A percentile compares a stretch with the other conserved stretches of the same genome.
Conservation (phyloP, 2,113 vertebrate genomes). For the Notiomystis cincta region DNA sequence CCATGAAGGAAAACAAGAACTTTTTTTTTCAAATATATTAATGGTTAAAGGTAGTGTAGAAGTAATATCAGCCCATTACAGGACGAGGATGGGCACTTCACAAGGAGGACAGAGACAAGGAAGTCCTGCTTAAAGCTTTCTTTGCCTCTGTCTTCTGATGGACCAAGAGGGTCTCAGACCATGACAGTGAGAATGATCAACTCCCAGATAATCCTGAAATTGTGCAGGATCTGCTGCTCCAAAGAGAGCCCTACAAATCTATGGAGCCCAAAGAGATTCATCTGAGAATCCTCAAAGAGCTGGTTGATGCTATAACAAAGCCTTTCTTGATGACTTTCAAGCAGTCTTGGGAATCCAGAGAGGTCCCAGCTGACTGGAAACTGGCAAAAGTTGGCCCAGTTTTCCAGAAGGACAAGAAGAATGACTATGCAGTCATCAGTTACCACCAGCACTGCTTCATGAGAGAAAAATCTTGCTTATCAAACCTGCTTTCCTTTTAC, state of each 20-base stretch:
- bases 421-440: neutral
- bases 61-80: neutral
- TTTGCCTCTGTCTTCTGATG: neutral
- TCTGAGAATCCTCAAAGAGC: neutral
- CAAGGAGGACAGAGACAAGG: neutral
- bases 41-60: neutral
- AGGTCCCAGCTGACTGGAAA: neutral
- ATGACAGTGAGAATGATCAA: neutral
- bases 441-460: neutral
- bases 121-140: neutral
- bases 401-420: neutral
- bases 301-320: neutral
- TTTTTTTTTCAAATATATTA: neutral
- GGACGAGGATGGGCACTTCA: neutral
- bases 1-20: fast-evolving
- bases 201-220: neutral
- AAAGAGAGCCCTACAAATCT: neutral
- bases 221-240: neutral
- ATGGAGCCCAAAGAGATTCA: neutral
- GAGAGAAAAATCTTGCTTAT: neutral
- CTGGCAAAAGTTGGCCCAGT: neutral
- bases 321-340: neutral
- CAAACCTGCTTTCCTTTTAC: neutral
- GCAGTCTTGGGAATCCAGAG: neutral
- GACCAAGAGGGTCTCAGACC: neutral